A percentile compares a stretch with the other conserved stretches of the same genome.
Evolutionary conservation across 2,888 invertebrate genomes (phyloP).

Genomic region (Drosophila meridiana): DNA sequence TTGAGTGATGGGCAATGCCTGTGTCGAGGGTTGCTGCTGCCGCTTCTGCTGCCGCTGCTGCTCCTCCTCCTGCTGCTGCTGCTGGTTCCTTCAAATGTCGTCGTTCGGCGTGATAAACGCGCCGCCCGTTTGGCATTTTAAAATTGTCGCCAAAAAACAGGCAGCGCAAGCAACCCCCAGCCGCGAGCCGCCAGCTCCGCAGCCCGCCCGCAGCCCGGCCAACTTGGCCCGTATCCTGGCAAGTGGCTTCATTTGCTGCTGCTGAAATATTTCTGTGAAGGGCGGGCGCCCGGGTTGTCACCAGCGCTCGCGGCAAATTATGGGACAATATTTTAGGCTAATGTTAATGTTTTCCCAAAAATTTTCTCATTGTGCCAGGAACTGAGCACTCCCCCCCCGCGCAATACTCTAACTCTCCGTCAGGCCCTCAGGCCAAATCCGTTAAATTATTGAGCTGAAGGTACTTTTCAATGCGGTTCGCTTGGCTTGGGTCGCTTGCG

Average conservation of each 20-base stretch:
- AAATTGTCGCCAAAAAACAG: conserved; percentile 80
- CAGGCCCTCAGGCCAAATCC: conserved; percentile 76
- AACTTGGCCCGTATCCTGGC: conserved; percentile 37
- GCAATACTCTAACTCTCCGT: neutral
- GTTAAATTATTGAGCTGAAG: conserved; percentile 83
- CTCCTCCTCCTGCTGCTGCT: conserved; percentile 37
- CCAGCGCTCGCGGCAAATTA: conserved; percentile 82
- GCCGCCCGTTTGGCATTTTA: conserved; percentile 78
- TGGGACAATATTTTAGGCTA: conserved; percentile 84
- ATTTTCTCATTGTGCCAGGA: conserved; percentile 74
- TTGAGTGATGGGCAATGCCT: conserved; percentile 82
- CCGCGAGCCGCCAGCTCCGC: conserved; percentile 33
- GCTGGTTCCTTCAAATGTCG: conserved; percentile 58
- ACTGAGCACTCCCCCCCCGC: conserved; percentile 12
- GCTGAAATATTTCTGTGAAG: conserved; percentile 69
- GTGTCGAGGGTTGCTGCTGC: conserved; percentile 56
- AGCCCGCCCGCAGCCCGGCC: conserved; percentile 5
- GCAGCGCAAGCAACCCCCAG: conserved; percentile 31
- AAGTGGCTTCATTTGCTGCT: conserved; percentile 78
- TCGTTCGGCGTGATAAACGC: conserved; percentile 82
- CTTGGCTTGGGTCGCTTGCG: conserved; percentile 55
- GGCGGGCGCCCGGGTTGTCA: conserved; percentile 59
- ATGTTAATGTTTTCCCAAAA: conserved; percentile 83
- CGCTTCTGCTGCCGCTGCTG: conserved; percentile 17
- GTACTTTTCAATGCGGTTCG: conserved; percentile 79